A percentile compares a stretch with the other conserved stretches of the same genome.
phyloP scores from a whole-genome alignment of 2,113 vertebrate genomes.

The Thermophis baileyi region DNA sequence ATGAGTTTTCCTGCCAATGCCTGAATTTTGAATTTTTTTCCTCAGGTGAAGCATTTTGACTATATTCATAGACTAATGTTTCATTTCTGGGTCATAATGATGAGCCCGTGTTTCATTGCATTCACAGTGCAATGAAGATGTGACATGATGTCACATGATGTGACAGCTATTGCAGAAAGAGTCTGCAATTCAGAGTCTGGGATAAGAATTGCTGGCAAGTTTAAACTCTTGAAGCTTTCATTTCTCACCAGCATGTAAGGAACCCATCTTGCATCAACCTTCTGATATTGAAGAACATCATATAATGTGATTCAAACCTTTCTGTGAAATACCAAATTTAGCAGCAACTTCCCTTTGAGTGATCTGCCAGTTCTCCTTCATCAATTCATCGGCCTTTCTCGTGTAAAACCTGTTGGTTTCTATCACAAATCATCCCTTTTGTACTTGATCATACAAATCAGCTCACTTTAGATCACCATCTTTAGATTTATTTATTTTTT shows the following conservation, averaged over 20 bases:
- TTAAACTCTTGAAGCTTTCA: not conserved
- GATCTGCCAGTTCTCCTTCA: not conserved
- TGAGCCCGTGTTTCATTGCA: not conserved
- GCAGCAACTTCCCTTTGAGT: not conserved
- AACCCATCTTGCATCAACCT: not conserved
- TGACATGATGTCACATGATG: not conserved
- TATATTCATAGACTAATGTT: not conserved
- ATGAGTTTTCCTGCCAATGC: not conserved
- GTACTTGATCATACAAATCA: not conserved
- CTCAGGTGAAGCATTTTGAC: not conserved
- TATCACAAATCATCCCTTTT: not conserved
- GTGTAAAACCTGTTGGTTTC: not conserved
- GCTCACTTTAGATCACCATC: not conserved
- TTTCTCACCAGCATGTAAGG: not conserved
- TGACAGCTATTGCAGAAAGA: not conserved
- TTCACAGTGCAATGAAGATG: not conserved
- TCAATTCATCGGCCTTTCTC: not conserved
- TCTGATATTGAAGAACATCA: not conserved
- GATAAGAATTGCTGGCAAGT: not conserved
- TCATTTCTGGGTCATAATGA: not conserved
- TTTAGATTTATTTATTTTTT: not conserved
- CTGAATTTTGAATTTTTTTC: not conserved
- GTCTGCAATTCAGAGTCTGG: not conserved
- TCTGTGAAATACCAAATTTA: not conserved
- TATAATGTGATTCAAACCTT: not conserved